A percentile compares a stretch with the other conserved stretches of the same genome.
Evolutionary conservation across 1,140 invertebrate genomes (phyloP).

Genomic region (Cotesia vestalis): DNA sequence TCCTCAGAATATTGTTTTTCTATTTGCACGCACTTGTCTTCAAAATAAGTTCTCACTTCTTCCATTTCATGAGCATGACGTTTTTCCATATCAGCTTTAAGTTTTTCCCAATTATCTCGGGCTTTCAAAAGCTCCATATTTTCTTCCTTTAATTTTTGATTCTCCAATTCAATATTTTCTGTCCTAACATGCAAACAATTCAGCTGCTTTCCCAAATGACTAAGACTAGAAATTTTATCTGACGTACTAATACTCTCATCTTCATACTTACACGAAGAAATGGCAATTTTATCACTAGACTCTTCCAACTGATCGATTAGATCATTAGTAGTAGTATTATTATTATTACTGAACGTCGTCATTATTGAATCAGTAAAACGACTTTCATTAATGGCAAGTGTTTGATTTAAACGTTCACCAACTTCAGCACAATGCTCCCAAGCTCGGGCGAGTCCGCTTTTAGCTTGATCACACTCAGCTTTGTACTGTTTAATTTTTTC

Average conservation of each 20-base stretch:
- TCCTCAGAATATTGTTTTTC: constrained; percentile 80
- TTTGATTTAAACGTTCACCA: constrained; percentile 69
- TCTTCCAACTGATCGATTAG: constrained; percentile 26
- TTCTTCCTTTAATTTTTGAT: constrained; percentile 39
- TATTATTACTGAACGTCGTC: not conserved
- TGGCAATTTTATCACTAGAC: constrained; percentile 11
- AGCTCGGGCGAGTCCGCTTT: constrained; percentile 69
- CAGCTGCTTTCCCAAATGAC: constrained; percentile 44
- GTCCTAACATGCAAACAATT: constrained; percentile 37
- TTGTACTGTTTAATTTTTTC: constrained; percentile 70
- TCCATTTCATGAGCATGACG: constrained; percentile 79
- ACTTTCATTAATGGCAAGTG: constrained; percentile 63
- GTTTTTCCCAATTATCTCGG: constrained; percentile 52
- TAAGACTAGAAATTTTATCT: constrained; percentile 32
- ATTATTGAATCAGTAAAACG: constrained; percentile 54
- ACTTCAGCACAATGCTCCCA: constrained; percentile 71
- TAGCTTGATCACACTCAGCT: constrained; percentile 69
- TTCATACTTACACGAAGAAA: constrained; percentile 35
- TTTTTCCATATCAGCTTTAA: constrained; percentile 68
- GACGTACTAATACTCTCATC: constrained; percentile 32
- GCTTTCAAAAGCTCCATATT: constrained; percentile 42
- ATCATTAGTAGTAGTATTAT: constrained; percentile 26
- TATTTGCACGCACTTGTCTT: constrained; percentile 78
- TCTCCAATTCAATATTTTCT: constrained; percentile 49
- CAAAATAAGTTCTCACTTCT: constrained; percentile 79